phyloP scores from a whole-genome alignment of 2,888 invertebrate species.

The Zygothrica quintamaculata region DNA sequence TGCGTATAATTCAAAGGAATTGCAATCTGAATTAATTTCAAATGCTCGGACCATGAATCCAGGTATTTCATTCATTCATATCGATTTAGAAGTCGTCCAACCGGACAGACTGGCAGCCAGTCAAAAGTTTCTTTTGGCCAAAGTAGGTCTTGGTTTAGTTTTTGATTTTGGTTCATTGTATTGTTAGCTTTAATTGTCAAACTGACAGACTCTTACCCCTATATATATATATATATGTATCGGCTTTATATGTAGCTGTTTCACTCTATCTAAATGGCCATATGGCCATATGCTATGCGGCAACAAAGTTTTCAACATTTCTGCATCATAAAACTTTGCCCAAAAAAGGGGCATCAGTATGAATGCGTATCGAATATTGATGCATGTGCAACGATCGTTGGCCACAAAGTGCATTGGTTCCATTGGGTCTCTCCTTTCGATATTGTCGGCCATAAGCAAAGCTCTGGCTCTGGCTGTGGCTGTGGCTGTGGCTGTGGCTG shows the following conservation, averaged over 20 bases:
- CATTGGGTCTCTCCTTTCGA: constrained; percentile 17
- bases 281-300: constrained; percentile 9
- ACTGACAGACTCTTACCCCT: background rate
- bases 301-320: constrained; percentile 49
- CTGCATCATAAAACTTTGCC: constrained; percentile 58
- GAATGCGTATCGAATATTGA: constrained; percentile 57
- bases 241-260: background rate
- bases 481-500: constrained; percentile 8
- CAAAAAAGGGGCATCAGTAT: constrained; percentile 34
- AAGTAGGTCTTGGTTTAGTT: constrained; percentile 31
- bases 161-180: constrained; percentile 29
- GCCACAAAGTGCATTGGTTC: constrained; percentile 49
- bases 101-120: background rate
- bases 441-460: constrained; percentile 30
- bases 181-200: constrained; percentile 36
- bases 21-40: constrained; percentile 76
- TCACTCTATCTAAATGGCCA: background rate
- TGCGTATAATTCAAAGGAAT: constrained; percentile 78
- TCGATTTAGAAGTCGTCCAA: background rate
- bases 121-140: background rate
- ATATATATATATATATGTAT: background rate
- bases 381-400: constrained; percentile 53
- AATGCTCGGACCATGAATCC: constrained; percentile 35
- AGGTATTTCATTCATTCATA: constrained; percentile 45
- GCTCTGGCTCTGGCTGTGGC: constrained; percentile 9